phyloP scores from a whole-genome alignment of 2,888 invertebrate genomes.

The Melipona beecheii region DNA sequence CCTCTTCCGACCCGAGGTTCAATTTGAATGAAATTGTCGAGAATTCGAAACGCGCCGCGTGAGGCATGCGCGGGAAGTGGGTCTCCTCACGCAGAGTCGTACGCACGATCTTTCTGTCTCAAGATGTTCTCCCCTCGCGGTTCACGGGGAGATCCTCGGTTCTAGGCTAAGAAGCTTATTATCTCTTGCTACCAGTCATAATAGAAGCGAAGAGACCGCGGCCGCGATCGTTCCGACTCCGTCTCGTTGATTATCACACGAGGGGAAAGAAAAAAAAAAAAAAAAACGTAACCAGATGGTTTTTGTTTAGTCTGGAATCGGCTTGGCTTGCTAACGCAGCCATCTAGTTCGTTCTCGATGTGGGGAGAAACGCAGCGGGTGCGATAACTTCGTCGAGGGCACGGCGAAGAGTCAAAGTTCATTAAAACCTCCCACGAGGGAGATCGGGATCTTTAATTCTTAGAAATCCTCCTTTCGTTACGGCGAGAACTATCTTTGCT shows the following conservation, averaged over 20 bases:
- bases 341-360: slow-evolving; percentile 34
- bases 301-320: slow-evolving; percentile 77
- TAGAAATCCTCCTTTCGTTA: background rate
- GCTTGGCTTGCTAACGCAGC: slow-evolving; percentile 55
- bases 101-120: slow-evolving; percentile 11
- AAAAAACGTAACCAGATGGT: slow-evolving; percentile 75
- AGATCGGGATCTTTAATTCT: slow-evolving; percentile 14
- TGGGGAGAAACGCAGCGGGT: slow-evolving; percentile 12
- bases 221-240: slow-evolving; percentile 1
- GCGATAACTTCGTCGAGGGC: slow-evolving; percentile 42
- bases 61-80: background rate
- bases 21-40: background rate
- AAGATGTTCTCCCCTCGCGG: slow-evolving; percentile 48
- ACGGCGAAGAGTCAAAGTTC: slow-evolving; percentile 31
- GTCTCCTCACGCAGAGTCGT: background rate
- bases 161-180: slow-evolving; percentile 63
- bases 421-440: slow-evolving; percentile 7
- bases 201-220: slow-evolving; percentile 54
- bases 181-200: slow-evolving; percentile 61
- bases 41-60: background rate
- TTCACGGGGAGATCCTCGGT: slow-evolving; percentile 33
- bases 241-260: slow-evolving; percentile 61
- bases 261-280: slow-evolving; percentile 55
- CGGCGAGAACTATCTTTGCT: background rate
- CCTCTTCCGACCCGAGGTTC: background rate